Base-by-base conservation (phyloP, 92 coral and sea anemone genomes). In the Desmophyllum pertusum region DNA sequence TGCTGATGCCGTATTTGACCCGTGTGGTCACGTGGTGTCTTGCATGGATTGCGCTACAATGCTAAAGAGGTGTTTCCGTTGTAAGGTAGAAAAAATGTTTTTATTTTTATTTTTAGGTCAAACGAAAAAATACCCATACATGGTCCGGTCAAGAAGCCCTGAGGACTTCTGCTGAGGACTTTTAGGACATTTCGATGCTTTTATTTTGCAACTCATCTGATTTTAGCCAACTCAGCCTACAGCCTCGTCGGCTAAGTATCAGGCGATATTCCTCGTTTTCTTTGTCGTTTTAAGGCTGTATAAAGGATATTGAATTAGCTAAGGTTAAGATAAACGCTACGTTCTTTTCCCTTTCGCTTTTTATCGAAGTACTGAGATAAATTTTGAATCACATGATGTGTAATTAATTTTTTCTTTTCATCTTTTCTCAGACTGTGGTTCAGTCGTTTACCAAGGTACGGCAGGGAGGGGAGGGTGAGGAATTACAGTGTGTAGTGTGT, bases 1-100 rank as follows among this genome's bases (percentile, higher is more conserved):
- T 8, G 93, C 92, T 3, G 87, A 94, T 78, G 88, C 93, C 75
- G 85, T 65, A 70, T 91, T 94, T 79, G 57, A 77, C 18, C 98
- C 98, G 4, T 94, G 98, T 87, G 95, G 95, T 55, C 95, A 94
- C 88, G 70, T 88, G 59, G 87, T 91, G 8, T 89, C 89, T 25
- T 94, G 98, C 36, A 59, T 65, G 42, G 88, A 75, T 15, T 94
- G 98, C 72, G 89, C 92, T 59, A 75, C 90, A 51, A 83, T 94
- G 81, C 81, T 94, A 33, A 94, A 87, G 75, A 93, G 86, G 76
- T 94, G 98, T 75, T 83, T 86, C 70, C 84, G 80, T 50, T 92
- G 95, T 43, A 92, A 89, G 95, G 95, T 91, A 52, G 80, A 76
- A 18, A 1, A 0, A 66, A n/a, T 36, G 25, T 21, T 0, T 5